Evolutionary conservation across 2,888 invertebrate genomes (phyloP).

Genomic region (Caenorhabditis sp.): DNA sequence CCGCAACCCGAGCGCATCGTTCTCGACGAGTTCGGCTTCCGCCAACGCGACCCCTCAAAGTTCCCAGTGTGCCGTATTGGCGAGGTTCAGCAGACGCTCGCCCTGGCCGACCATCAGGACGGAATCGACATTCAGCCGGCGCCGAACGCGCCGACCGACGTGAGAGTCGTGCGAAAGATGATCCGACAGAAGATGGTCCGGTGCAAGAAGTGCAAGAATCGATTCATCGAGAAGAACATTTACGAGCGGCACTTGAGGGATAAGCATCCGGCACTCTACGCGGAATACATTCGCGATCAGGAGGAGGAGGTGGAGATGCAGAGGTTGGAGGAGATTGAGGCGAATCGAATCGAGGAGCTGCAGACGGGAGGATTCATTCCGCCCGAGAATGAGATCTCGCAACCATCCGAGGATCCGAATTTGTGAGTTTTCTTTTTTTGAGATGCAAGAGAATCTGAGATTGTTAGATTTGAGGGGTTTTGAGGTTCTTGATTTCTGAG

Average conservation of each 20-base stretch:
- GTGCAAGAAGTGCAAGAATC: conserved; percentile 81
- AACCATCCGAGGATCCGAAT: conserved; percentile 51
- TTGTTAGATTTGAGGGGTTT: not conserved
- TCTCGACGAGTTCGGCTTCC: conserved; percentile 40
- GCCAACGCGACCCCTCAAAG: conserved; percentile 15
- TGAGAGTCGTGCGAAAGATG: conserved; percentile 54
- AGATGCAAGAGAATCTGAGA: no score
- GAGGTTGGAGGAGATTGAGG: conserved; percentile 79
- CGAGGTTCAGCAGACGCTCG: conserved; percentile 51
- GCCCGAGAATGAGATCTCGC: conserved; percentile 78
- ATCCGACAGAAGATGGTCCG: conserved; percentile 80
- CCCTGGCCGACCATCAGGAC: conserved; percentile 49
- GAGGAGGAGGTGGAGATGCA: conserved; percentile 65
- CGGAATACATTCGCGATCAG: conserved; percentile 79
- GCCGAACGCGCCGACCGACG: conserved; percentile 53
- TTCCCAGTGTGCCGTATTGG: conserved; percentile 54
- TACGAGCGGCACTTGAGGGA: conserved; percentile 82
- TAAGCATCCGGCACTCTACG: conserved; percentile 80
- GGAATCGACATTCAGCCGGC: conserved; percentile 51
- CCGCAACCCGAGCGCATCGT: conserved; percentile 33
- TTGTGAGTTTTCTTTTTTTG: conserved; percentile 18
- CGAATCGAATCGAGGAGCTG: conserved; percentile 82
- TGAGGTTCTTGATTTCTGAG: not conserved
- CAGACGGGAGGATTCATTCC: conserved; percentile 83
- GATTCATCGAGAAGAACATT: conserved; percentile 82